phyloP scores from a whole-genome alignment of 2,113 vertebrate genomes.

The Heterocephalus glaber region DNA sequence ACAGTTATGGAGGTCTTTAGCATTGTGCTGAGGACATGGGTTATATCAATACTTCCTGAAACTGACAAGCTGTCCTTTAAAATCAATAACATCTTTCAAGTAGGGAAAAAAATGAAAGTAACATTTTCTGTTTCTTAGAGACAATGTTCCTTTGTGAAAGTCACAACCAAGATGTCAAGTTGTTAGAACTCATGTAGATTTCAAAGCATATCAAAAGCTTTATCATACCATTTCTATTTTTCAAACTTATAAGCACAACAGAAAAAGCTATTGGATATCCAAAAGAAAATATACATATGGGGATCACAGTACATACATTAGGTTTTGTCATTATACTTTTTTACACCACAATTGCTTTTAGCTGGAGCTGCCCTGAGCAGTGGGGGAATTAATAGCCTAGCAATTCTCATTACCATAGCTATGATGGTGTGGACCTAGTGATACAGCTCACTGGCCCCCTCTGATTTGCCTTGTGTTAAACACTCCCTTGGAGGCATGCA shows the following conservation, averaged over 20 bases:
- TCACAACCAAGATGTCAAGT: constrained; percentile 56
- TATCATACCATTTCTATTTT: background rate
- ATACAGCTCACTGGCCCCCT: background rate
- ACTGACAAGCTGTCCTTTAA: constrained; percentile 67
- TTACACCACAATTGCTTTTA: background rate
- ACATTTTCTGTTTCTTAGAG: constrained; percentile 46
- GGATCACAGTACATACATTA: background rate
- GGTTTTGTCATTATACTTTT: background rate
- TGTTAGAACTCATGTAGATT: constrained; percentile 70
- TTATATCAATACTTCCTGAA: background rate
- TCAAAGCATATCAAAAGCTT: background rate
- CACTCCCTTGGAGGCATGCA: background rate
- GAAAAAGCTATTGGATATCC: background rate
- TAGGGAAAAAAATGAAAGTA: constrained; percentile 68
- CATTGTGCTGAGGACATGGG: background rate
- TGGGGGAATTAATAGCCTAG: background rate
- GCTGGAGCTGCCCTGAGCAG: background rate
- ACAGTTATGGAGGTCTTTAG: background rate
- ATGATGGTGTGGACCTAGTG: background rate
- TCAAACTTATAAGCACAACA: background rate
- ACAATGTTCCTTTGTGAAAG: constrained; percentile 63
- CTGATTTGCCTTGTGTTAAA: background rate
- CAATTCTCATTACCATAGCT: rapidly evolving
- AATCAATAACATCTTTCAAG: constrained; percentile 62
- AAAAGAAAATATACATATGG: background rate